These are phyloP conservation scores for Axea sp. DNA, from an alignment of 2,888 invertebrate species.

Conservation along the genomic window DNA sequence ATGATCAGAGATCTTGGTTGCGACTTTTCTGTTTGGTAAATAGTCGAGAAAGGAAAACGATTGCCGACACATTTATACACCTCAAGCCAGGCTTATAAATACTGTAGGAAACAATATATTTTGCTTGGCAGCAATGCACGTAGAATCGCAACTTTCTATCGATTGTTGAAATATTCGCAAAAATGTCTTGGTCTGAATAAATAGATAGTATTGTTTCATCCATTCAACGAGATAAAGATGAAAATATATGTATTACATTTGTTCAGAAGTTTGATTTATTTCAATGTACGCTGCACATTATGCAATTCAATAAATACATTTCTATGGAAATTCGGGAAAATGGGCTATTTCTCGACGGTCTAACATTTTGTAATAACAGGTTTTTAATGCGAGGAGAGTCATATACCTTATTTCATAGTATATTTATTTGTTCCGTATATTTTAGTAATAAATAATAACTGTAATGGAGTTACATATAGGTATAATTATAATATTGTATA, in stretches of 20 bases:
- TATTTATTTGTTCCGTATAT: too few species aligned
- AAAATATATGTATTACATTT: slow-evolving; percentile 42
- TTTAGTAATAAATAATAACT: too few species aligned
- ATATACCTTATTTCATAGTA: too few species aligned
- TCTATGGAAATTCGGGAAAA: slow-evolving; percentile 26
- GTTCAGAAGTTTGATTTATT: slow-evolving; percentile 46
- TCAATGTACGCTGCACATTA: slow-evolving; percentile 34
- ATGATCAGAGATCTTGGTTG: slow-evolving; percentile 20
- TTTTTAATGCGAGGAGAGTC: too few species aligned
- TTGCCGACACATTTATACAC: slow-evolving; percentile 52
- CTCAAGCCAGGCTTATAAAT: slow-evolving; percentile 40
- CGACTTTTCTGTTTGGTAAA: slow-evolving; percentile 44
- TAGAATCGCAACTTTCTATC: slow-evolving; percentile 37
- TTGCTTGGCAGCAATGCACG: slow-evolving; percentile 27
- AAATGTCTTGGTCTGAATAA: slow-evolving; percentile 54
- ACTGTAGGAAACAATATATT: slow-evolving; percentile 39
- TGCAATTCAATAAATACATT: slow-evolving; percentile 54
- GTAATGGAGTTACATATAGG: too few species aligned
- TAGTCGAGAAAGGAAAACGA: slow-evolving; percentile 39
- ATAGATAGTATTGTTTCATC: slow-evolving; percentile 42
- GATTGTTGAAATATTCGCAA: slow-evolving; percentile 34
- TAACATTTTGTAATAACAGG: slow-evolving; percentile 17
- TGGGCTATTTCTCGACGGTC: slow-evolving; percentile 2
- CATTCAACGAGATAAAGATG: slow-evolving; percentile 51
- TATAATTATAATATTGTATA: too few species aligned